Evolutionary conservation across 2,113 vertebrate genomes (phyloP).

Genomic region (Pedionomus torquatus): DNA sequence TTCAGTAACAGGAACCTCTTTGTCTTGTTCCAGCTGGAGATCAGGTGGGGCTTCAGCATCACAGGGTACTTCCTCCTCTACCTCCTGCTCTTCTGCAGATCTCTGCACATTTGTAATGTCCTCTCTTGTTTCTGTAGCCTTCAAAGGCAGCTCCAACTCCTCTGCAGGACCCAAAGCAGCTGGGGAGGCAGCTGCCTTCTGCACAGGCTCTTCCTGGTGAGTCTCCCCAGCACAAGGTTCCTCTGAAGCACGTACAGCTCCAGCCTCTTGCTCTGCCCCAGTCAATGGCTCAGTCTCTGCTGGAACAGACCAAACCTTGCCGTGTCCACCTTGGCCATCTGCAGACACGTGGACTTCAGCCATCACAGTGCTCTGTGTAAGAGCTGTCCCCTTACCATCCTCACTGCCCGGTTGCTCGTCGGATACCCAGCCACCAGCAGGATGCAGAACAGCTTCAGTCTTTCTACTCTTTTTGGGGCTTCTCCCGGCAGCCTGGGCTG

Average conservation of each 20-base stretch:
- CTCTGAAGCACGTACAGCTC: accelerated
- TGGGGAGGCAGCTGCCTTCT: background rate
- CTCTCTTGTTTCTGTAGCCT: background rate
- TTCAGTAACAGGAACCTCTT: background rate
- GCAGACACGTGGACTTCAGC: conserved; percentile 20
- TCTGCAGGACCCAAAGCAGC: accelerated
- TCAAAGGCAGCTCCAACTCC: background rate
- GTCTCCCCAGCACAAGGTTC: background rate
- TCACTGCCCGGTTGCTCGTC: accelerated
- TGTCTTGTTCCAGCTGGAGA: background rate
- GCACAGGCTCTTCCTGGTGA: background rate
- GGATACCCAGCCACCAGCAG: accelerated
- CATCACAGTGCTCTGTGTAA: background rate
- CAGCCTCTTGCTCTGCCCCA: background rate
- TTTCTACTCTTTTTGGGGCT: accelerated
- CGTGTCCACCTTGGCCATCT: background rate
- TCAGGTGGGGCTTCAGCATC: background rate
- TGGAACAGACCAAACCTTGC: background rate
- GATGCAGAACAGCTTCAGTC: background rate
- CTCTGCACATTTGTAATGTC: accelerated
- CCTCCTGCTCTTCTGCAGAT: background rate
- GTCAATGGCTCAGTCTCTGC: accelerated
- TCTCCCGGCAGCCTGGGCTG: background rate
- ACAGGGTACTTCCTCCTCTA: background rate
- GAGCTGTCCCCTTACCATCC: accelerated